Base-by-base conservation (phyloP, 2,113 vertebrate genomes). In the Chlorocebus sabaeus region DNA sequence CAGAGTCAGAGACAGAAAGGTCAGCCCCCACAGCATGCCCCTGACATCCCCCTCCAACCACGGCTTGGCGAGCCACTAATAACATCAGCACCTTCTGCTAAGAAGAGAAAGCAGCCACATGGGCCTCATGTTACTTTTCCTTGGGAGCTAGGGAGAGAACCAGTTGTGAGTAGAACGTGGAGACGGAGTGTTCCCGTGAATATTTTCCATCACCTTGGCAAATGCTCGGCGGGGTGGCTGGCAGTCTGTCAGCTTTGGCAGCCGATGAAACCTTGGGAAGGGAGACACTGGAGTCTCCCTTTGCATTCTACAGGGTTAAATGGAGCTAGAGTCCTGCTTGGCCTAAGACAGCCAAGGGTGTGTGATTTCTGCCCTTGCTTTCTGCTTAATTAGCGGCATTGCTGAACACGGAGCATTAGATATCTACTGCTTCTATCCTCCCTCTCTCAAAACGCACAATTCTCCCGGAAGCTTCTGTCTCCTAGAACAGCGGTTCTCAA, bases 41-140 rank as follows among this genome's bases (percentile, higher is more conserved):
- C 48, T 1, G 8, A 32, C 43, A 16, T 50, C 3, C 6, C 40
- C 43, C 48, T 11, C 52, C 75, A 13, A 8, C 14, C 18, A 32
- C 0, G 1, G 38, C 4, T 11, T 1, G 0, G 0, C 0, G 1
- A 35, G 43, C 25, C 17, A 20, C 64, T 27, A 18, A 10, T 27
- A 35, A 2, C 79, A 52, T 52, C 59, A 50, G 59, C 67, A 9
- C 85, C 43, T 59, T 82, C 50, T 68, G 72, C 85, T 4, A n/a
- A 73, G 80, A 61, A 50, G 83, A 64, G 90, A 27, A 35, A 59
- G 57, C 61, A 55, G 76, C 30, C 61, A 32, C 45, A 6, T 0
- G 72, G 72, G 52, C 38, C 81, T 40, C 16, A 5, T 35, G 83
- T 14, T 18, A n/a, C 82, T 59, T 81, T 86, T 80, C 89, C 38